Conservation (phyloP, 2,113 vertebrate genomes). For the Laticauda laticaudata region DNA sequence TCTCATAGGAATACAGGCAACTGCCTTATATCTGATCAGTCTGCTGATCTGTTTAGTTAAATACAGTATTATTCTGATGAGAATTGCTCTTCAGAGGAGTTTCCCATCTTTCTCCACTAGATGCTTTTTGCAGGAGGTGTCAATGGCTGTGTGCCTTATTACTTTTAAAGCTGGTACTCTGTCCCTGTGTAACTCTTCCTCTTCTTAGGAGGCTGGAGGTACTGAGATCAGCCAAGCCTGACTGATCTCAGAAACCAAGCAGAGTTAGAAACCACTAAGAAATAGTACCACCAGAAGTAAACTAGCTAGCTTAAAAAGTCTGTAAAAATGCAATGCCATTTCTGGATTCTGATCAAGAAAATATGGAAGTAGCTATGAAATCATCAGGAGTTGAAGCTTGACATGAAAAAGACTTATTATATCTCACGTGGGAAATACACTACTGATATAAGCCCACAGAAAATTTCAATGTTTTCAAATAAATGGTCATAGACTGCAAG, state of each 20-base stretch:
- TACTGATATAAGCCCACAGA: neutral
- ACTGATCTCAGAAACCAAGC: neutral
- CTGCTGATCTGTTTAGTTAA: neutral
- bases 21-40: neutral
- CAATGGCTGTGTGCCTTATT: neutral
- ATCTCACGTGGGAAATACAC: neutral
- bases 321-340: neutral
- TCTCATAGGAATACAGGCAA: neutral
- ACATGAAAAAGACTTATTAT: neutral
- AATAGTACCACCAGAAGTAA: neutral
- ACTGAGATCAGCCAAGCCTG: neutral
- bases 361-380: neutral
- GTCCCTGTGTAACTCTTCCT: neutral
- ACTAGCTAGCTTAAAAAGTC: neutral
- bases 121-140: neutral
- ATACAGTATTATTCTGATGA: neutral
- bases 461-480: neutral
- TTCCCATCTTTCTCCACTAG: neutral
- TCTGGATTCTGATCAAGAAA: neutral
- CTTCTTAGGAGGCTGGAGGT: neutral
- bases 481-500: neutral
- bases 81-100: neutral
- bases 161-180: neutral
- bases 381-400: neutral
- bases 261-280: neutral